Conservation (phyloP, 2,888 invertebrate species). For the Papilio gigon region DNA sequence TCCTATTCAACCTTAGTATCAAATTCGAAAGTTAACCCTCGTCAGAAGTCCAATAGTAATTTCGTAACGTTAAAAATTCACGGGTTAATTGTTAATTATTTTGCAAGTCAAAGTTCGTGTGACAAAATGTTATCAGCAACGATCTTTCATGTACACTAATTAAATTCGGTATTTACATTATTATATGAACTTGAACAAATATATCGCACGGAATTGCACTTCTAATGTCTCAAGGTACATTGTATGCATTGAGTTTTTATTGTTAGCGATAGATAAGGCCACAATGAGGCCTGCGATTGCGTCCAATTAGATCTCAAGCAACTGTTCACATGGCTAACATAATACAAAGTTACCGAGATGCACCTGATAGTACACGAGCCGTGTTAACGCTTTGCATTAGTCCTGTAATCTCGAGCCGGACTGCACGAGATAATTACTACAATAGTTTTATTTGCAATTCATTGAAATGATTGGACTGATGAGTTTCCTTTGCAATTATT, state of each 20-base stretch:
- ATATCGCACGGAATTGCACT: constrained; percentile 27
- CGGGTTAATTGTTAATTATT: constrained; percentile 10
- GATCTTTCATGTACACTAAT: constrained; percentile 19
- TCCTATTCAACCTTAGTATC: no score
- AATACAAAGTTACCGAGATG: constrained; percentile 55
- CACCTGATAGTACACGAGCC: constrained; percentile 52
- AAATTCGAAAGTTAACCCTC: neutral
- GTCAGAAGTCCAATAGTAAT: neutral
- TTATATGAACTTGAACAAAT: constrained; percentile 37
- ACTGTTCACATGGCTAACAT: constrained; percentile 76
- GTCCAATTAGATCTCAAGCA: constrained; percentile 70
- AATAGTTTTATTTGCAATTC: constrained; percentile 22
- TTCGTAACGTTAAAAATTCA: neutral
- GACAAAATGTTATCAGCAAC: constrained; percentile 8
- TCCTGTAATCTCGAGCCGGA: constrained; percentile 13
- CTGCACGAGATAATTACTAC: neutral
- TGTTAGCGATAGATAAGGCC: constrained; percentile 63
- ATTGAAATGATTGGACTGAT: constrained; percentile 16
- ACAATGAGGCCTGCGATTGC: constrained; percentile 72
- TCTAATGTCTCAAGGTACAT: constrained; percentile 29
- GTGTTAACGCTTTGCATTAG: constrained; percentile 31
- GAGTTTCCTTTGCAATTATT: constrained; percentile 2
- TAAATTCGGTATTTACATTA: constrained; percentile 29
- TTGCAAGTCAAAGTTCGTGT: constrained; percentile 9
- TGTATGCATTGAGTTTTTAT: constrained; percentile 54